phyloP scores from a whole-genome alignment of 2,113 vertebrate species.

The Galeopterus variegatus region DNA sequence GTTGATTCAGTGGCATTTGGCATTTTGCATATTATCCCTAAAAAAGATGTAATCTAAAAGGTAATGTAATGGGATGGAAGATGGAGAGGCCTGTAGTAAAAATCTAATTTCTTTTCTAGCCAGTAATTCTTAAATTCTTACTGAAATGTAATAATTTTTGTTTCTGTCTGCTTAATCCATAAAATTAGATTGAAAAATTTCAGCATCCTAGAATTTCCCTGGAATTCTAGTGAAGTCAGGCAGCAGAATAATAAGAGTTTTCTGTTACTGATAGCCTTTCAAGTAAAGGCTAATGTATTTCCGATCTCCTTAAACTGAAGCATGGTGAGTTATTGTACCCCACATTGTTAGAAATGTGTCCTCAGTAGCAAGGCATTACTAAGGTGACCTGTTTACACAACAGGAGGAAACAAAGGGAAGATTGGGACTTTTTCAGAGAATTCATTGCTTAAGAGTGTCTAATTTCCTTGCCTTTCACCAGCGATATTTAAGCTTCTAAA shows the following conservation, averaged over 20 bases:
- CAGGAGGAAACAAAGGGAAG: background rate
- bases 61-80: background rate
- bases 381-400: background rate
- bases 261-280: background rate
- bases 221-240: background rate
- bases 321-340: no score
- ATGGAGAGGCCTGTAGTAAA: background rate
- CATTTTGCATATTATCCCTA: background rate
- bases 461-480: background rate
- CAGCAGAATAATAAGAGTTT: background rate
- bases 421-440: background rate
- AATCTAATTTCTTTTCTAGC: background rate
- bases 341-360: background rate
- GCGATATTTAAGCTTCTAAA: background rate
- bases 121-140: background rate
- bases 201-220: background rate
- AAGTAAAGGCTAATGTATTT: background rate
- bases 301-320: background rate
- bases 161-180: constrained; percentile 8
- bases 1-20: background rate
- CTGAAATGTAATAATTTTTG: background rate
- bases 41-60: background rate
- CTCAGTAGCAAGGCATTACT: background rate
- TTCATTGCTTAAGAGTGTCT: background rate
- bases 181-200: constrained; percentile 27